Evolutionary conservation across 1,140 invertebrate genomes (phyloP).

Genomic region (Calliphora vicina): DNA sequence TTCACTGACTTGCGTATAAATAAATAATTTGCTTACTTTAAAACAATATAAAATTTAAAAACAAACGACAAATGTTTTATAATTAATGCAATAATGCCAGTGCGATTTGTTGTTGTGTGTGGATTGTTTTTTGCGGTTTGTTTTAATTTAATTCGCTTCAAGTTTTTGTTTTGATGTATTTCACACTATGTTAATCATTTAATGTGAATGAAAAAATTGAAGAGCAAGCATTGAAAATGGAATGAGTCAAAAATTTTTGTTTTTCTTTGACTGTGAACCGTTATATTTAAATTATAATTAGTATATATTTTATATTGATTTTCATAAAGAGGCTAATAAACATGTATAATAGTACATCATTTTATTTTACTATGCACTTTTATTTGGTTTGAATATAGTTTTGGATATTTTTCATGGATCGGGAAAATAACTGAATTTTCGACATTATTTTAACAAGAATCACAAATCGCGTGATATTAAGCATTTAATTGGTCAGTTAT

Average conservation of each 20-base stretch:
- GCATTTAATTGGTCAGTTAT: too few species aligned
- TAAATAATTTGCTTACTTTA: background rate
- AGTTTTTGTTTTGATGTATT: background rate
- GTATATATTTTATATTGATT: too few species aligned
- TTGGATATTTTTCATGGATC: too few species aligned
- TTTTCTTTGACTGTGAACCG: background rate
- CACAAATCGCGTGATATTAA: too few species aligned
- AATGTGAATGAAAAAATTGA: background rate
- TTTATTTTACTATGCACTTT: too few species aligned
- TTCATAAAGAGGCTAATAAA: too few species aligned
- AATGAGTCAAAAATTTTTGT: background rate
- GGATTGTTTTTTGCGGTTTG: background rate
- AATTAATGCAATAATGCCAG: background rate
- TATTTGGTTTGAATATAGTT: too few species aligned
- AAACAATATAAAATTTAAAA: constrained; percentile 28
- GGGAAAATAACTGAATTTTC: too few species aligned
- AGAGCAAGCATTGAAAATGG: background rate
- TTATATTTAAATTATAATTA: too few species aligned
- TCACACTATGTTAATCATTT: background rate
- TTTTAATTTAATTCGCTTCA: background rate
- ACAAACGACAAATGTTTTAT: constrained; percentile 7
- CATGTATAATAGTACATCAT: too few species aligned
- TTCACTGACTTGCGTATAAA: background rate
- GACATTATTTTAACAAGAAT: too few species aligned
- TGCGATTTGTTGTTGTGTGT: background rate